A percentile compares a stretch with the other conserved stretches of the same genome.
phyloP scores from a whole-genome alignment of 2,888 invertebrate genomes.

The Anaspis maculata region DNA sequence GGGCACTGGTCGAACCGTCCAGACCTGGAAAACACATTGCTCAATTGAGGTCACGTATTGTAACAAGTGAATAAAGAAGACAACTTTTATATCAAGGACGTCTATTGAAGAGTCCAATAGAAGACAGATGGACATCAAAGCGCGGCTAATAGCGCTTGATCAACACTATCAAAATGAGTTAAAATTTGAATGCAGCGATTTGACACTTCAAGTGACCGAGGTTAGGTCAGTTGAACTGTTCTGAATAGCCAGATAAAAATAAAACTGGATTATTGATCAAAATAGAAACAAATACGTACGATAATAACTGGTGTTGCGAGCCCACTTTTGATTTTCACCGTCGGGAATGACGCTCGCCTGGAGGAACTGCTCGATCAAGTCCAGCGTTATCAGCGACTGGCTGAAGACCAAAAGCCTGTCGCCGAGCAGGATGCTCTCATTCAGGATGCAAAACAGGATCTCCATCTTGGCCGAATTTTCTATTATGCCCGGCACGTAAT shows the following conservation, averaged over 20 bases:
- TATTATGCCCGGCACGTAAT: constrained; percentile 79
- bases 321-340: constrained; percentile 71
- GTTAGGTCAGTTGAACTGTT: too few relatives aligned
- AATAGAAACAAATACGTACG: constrained; percentile 52
- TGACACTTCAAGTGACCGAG: too few relatives aligned
- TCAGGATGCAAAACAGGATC: constrained; percentile 83
- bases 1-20: constrained; percentile 91
- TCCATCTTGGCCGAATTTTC: constrained; percentile 95
- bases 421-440: constrained; percentile 77
- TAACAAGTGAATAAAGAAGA: too few relatives aligned
- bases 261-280: too few relatives aligned
- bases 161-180: too few relatives aligned
- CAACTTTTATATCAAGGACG: too few relatives aligned
- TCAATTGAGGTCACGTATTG: neutral
- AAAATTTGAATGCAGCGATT: too few relatives aligned
- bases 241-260: too few relatives aligned
- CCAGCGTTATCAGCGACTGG: constrained; percentile 90
- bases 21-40: constrained; percentile 52
- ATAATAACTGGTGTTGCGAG: constrained; percentile 80
- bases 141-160: too few relatives aligned
- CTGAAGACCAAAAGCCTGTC: constrained; percentile 93
- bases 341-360: constrained; percentile 61
- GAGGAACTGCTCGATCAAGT: constrained; percentile 90
- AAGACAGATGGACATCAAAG: too few relatives aligned
- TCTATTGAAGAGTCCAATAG: too few relatives aligned